Evolutionary conservation across 2,113 vertebrate genomes (phyloP).

Genomic region (Saccopteryx leptura): DNA sequence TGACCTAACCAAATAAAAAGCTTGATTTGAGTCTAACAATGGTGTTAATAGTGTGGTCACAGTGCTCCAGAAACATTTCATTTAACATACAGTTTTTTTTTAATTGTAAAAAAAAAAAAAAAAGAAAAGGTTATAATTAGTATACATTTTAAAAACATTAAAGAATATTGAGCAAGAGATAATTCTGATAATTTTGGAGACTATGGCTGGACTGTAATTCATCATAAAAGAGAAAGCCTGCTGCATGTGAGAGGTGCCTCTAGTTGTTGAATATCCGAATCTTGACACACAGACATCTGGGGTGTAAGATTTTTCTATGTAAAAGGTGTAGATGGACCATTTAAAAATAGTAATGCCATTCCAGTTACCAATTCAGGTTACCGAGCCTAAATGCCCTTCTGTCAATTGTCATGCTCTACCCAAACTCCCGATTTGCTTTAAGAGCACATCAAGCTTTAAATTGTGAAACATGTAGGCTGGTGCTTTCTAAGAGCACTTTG

Average conservation of each 20-base stretch:
- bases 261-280: neutral
- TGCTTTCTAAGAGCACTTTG: neutral
- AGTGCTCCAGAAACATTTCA: neutral
- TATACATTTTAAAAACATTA: neutral
- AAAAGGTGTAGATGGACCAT: neutral
- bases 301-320: neutral
- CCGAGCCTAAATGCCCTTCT: neutral
- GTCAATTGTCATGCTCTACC: neutral
- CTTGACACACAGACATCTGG: neutral
- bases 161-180: neutral
- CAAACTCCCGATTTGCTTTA: constrained; percentile 14
- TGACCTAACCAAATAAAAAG: neutral
- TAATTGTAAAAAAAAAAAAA: neutral
- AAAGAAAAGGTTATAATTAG: neutral
- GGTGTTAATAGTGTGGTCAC: neutral
- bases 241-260: neutral
- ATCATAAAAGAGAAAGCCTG: neutral
- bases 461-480: neutral
- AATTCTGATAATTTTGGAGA: neutral
- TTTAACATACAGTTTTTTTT: neutral
- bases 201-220: neutral
- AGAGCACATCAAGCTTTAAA: neutral
- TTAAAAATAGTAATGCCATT: constrained; percentile 23
- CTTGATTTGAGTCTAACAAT: neutral
- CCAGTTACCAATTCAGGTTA: neutral